These are phyloP conservation scores for Andricus grossulariae DNA, from an alignment of 1,140 invertebrate species.

Conservation along the genomic window DNA sequence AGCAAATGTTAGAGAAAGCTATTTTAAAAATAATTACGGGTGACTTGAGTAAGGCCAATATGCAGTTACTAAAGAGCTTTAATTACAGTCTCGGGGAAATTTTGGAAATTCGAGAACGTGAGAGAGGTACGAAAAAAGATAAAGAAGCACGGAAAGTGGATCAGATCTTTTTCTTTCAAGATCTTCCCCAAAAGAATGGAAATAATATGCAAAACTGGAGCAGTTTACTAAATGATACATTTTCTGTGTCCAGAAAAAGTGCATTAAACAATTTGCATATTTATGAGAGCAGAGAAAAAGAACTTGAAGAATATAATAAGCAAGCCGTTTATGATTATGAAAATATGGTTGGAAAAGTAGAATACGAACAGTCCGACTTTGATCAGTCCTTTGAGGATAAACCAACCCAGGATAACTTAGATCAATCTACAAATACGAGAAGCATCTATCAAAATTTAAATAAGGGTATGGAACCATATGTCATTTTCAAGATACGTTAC, in stretches of 20 bases:
- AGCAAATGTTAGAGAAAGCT: conserved; percentile 71
- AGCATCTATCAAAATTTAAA: conserved; percentile 53
- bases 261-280: conserved; percentile 15
- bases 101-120: conserved; percentile 66
- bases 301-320: conserved; percentile 65
- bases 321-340: conserved; percentile 72
- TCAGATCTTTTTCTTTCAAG: no score
- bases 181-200: background rate
- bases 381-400: conserved; percentile 35
- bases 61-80: conserved; percentile 67
- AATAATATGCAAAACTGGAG: conserved; percentile 33
- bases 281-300: conserved; percentile 38
- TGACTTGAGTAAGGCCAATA: conserved; percentile 64
- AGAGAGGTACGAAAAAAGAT: conserved; percentile 60
- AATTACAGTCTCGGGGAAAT: conserved; percentile 70
- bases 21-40: conserved; percentile 71
- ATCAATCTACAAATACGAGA: background rate
- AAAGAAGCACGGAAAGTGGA: conserved; percentile 40
- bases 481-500: conserved; percentile 71
- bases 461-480: conserved; percentile 66
- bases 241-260: conserved; percentile 42
- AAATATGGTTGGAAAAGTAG: conserved; percentile 45
- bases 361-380: conserved; percentile 35
- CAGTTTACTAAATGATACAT: background rate
- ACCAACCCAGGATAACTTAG: background rate